Percentiles rank a stretch among this genome's conserved stretches.
Conservation (phyloP, 2,797 vertebrate genomes). For the Botia kubotai region DNA sequence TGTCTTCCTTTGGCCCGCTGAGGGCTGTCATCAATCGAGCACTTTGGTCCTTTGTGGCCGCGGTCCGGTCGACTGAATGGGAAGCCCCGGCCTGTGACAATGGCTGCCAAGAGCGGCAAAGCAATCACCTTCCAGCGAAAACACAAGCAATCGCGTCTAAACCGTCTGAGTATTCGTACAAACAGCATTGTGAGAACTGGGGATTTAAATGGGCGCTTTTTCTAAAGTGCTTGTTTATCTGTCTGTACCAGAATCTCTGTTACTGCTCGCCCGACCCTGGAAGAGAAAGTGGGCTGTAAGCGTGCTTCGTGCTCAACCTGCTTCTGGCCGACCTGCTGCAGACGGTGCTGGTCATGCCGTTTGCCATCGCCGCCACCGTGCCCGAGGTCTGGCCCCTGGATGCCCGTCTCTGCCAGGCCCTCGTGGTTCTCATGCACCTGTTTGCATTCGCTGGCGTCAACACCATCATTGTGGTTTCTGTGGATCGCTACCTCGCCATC, state of each 20-base stretch:
- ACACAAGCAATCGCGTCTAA: conserved; percentile 86
- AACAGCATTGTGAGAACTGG: conserved; percentile 74
- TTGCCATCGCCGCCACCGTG: conserved; percentile 83
- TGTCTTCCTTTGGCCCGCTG: conserved; percentile 77
- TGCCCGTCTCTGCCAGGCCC: conserved; percentile 82
- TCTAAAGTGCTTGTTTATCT: conserved; percentile 72
- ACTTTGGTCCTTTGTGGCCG: conserved; percentile 79
- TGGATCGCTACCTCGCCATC: conserved; percentile 90
- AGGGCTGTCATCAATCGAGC: conserved; percentile 81
- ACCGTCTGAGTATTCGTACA: conserved; percentile 83
- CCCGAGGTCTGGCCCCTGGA: conserved; percentile 87
- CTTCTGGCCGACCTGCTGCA: conserved; percentile 88
- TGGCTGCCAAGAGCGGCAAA: conserved; percentile 81
- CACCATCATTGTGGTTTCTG: conserved; percentile 88
- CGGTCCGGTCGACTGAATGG: conserved; percentile 72
- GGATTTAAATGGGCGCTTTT: conserved; percentile 73
- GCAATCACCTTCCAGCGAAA: conserved; percentile 82
- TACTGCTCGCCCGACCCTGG: conserved; percentile 59
- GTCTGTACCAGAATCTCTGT: conserved; percentile 72
- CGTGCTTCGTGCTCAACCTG: conserved; percentile 86
- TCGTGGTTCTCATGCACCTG: conserved; percentile 90
- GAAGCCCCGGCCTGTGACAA: conserved; percentile 76
- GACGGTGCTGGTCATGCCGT: conserved; percentile 87
- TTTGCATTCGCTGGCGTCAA: conserved; percentile 89
- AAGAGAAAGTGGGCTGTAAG: background rate